Percentiles rank a stretch among this genome's conserved stretches.
Evolutionary conservation across 2,888 invertebrate genomes (phyloP).

Genomic region (Bellardia pandia): DNA sequence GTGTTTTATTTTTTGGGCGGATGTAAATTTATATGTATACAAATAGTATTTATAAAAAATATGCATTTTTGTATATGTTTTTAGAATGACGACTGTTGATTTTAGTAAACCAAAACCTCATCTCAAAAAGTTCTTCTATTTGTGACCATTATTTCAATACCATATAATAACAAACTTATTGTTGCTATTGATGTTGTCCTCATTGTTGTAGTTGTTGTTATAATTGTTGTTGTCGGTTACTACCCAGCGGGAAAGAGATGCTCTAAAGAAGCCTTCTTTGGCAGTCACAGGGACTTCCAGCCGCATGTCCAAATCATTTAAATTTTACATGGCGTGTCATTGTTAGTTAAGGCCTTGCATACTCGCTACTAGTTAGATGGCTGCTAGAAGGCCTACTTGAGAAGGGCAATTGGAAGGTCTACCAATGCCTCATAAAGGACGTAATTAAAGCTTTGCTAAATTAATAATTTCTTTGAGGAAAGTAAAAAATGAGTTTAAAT

Average conservation of each 20-base stretch:
- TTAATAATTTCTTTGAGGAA: too few relatives aligned
- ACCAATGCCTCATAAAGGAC: too few relatives aligned
- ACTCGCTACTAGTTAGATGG: too few relatives aligned
- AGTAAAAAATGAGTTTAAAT: too few relatives aligned
- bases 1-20: slow-evolving; percentile 23
- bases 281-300: too few relatives aligned
- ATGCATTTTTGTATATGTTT: neutral
- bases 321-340: too few relatives aligned
- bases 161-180: slow-evolving; percentile 19
- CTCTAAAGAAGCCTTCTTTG: too few relatives aligned
- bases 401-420: too few relatives aligned
- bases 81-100: slow-evolving; percentile 20
- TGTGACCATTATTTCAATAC: slow-evolving; percentile 26
- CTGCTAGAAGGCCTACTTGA: too few relatives aligned
- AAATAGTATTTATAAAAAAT: neutral
- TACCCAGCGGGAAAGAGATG: neutral
- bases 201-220: neutral
- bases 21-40: neutral
- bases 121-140: slow-evolving; percentile 5
- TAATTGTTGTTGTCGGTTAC: neutral
- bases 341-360: too few relatives aligned
- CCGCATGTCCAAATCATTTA: too few relatives aligned
- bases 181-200: neutral
- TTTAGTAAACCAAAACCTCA: slow-evolving; percentile 24
- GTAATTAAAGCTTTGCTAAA: too few relatives aligned